Evolutionary conservation across 92 coral and sea anemone genomes (phyloP), one percentile per base, ranked within the genome.

Genomic region (Epizoanthus illoricatus): DNA sequence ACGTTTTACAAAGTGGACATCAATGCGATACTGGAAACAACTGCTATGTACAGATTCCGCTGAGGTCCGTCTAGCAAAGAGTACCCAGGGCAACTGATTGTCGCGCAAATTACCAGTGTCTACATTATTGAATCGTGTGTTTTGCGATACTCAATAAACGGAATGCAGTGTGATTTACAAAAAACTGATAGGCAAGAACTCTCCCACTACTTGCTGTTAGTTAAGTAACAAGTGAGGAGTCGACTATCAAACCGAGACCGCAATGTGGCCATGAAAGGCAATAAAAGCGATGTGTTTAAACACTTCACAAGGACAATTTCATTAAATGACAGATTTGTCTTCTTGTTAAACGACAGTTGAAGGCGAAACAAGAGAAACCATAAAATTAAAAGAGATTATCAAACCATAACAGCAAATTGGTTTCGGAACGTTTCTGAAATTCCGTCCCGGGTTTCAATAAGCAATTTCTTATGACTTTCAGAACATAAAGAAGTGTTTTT

Each of bases 241-340:
- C 39, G 47, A 71, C 61, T 76, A 59, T 76, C 81, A 61, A 76
- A 56, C 43, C 41, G 15, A 76, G 71, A 11, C 36, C 11, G 62
- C 43, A 57, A 62, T 57, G 81, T 40, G 6, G 58, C 49, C 19
- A 12, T 63, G 36, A 78, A 78, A 78, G 49, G 82, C 61, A 78
- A 62, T 78, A 64, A 78, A 78, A 62, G 72, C 45, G 42, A 78
- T 78, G 59, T 78, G 82, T 78, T 78, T 78, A 78, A 78, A 78
- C 82, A 78, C 71, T 78, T 41, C 33, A 78, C 70, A 20, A 71
- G 76, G 76, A 49, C 52, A 71, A 17, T 78, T 62, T 63, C 24
- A 55, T 78, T 43, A 61, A 42, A 24, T 78, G 82, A 78, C 82
- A 78, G 71, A 78, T 20, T 45, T 78, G 60, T 64, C 42, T 42